Evolutionary conservation across 1,140 invertebrate species (phyloP).

Genomic region (Pollicipes pollicipes): DNA sequence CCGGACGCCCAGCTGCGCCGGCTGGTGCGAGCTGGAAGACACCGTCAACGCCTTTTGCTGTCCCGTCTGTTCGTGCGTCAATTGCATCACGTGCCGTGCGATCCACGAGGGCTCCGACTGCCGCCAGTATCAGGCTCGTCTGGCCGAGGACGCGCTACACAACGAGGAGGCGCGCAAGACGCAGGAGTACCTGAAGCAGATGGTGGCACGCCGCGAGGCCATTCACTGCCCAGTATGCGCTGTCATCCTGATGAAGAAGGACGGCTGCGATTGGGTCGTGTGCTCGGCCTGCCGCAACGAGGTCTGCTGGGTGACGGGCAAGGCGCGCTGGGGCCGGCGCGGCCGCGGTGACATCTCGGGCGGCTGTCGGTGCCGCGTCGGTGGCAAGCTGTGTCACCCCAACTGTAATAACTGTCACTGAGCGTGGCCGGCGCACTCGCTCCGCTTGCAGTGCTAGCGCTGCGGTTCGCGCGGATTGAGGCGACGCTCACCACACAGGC

Average conservation of each 20-base stretch:
- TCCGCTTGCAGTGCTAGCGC: too few species aligned
- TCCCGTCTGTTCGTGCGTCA: constrained; percentile 58
- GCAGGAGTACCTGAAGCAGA: constrained; percentile 34
- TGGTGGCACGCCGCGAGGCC: constrained; percentile 67
- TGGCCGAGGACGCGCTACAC: constrained; percentile 14
- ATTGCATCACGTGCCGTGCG: constrained; percentile 69
- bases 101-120: not conserved
- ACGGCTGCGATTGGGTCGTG: constrained; percentile 84
- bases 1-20: constrained; percentile 67
- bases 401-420: constrained; percentile 79
- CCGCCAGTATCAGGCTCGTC: not conserved
- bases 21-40: constrained; percentile 80
- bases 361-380: constrained; percentile 66
- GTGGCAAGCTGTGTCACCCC: constrained; percentile 66
- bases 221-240: constrained; percentile 66
- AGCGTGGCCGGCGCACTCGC: constrained; percentile 13
- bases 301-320: constrained; percentile 84
- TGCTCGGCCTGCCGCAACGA: constrained; percentile 87
- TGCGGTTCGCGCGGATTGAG: too few species aligned
- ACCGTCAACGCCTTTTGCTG: constrained; percentile 70
- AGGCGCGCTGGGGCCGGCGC: constrained; percentile 65
- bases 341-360: constrained; percentile 66
- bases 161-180: constrained; percentile 20
- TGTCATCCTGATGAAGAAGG: constrained; percentile 74
- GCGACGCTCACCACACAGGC: too few species aligned